These are phyloP conservation scores for Plagodis dolabraria DNA, from an alignment of 2,888 invertebrate species.

Conservation along the genomic window DNA sequence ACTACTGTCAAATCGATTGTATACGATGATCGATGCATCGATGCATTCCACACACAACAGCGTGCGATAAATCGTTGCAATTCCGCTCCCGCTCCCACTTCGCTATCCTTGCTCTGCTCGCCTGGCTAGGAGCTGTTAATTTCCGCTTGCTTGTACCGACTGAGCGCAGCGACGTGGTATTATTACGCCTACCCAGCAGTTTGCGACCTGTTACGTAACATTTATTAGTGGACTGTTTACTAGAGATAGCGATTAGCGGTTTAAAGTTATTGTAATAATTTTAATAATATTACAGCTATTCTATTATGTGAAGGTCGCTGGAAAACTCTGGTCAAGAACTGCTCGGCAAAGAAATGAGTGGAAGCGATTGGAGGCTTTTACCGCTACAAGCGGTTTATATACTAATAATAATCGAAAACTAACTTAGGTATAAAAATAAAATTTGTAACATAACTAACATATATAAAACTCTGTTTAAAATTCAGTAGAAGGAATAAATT, in stretches of 20 bases:
- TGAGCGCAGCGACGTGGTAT: slow-evolving; percentile 68
- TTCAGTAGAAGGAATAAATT: too few species aligned
- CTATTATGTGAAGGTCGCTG: too few species aligned
- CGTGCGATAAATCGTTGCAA: slow-evolving; percentile 53
- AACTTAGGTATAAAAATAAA: too few species aligned
- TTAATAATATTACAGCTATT: too few species aligned
- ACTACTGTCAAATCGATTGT: slow-evolving; percentile 4
- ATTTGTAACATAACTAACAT: too few species aligned
- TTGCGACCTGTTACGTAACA: slow-evolving; percentile 76
- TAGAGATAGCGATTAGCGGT: slow-evolving; percentile 33
- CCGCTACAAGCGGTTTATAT: too few species aligned
- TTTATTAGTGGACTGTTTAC: slow-evolving; percentile 41
- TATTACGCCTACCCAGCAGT: slow-evolving; percentile 77
- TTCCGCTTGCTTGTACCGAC: slow-evolving; percentile 79
- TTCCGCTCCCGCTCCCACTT: slow-evolving; percentile 58
- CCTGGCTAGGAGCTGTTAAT: slow-evolving; percentile 76
- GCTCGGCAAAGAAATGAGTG: too few species aligned
- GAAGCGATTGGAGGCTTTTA: too few species aligned
- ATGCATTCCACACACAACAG: slow-evolving; percentile 1
- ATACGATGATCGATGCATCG: not conserved
- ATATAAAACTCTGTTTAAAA: too few species aligned
- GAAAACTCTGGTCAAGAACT: too few species aligned
- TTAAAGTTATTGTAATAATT: not conserved
- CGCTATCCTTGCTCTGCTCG: slow-evolving; percentile 53
- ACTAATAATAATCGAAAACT: too few species aligned